Base-by-base conservation (phyloP, 1,140 invertebrate genomes). In the Microplitis demolitor region DNA sequence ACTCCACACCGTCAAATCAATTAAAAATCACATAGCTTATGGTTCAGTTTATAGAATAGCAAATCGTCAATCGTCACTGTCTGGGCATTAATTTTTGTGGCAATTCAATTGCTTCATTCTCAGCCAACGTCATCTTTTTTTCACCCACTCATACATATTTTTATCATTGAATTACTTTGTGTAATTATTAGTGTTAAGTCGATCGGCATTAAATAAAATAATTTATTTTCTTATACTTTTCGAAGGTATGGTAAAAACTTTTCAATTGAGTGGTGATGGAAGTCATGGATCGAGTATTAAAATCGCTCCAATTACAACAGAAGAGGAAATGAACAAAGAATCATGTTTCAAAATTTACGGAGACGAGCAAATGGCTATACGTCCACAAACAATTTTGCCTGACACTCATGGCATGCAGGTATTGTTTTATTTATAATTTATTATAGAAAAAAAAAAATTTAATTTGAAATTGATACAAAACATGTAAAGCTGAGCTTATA, bases 261-360 rank as follows among this genome's bases (percentile, higher is more conserved):
- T 94, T 81, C 95, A 97, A 84, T 80, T 96, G 11, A 85, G 89
- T 1, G 82, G 88, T 2, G 77, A 88, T n/a, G 91, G 90, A 13
- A 72, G 86, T 3, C 94, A 89, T 86, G 96, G 96, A 4, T 89
- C 90, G 0, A 92, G 91, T 74, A 88, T 96, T 24, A 97, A 98
- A 90, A 86, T 98, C 53, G 95, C 94, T 1, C 96, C 95, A 3
- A 88, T 97, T 71, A 96, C 96, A 0, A 96, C 92, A 1, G 92
- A 95, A 79, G 82, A 82, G 11, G 88, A 90, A 51, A 69, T 87
- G 3, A 97, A 97, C 85, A 84, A 91, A 72, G 81, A 91, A 34
- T 94, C 91, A 9, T 98, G 97, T 82, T 92, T 98, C 37, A 91
- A 94, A 88, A 91, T 96, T 0, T 95, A 97, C 85, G 96, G 96